phyloP scores from a whole-genome alignment of 2,888 invertebrate genomes.

The Aphidius colemani region DNA sequence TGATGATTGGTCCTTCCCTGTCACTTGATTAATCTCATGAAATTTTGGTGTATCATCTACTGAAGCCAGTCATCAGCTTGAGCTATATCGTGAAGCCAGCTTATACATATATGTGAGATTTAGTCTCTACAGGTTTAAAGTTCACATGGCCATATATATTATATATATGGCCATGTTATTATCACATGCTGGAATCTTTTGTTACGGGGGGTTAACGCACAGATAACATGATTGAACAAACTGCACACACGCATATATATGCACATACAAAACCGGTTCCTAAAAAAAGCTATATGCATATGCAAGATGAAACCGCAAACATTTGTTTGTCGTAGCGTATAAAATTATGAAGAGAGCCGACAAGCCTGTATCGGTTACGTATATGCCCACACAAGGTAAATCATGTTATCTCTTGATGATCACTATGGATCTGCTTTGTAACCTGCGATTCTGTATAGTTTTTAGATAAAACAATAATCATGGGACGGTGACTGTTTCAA shows the following conservation, averaged over 20 bases:
- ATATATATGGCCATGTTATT: conserved; percentile 24
- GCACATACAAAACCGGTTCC: conserved; percentile 36
- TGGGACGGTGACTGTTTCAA: no score
- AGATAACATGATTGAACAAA: conserved; percentile 45
- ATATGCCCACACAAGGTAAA: background rate
- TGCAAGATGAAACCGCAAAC: conserved; percentile 32
- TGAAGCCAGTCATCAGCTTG: no score
- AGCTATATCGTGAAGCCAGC: no score
- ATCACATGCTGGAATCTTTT: conserved; percentile 33
- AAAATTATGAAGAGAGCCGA: conserved; percentile 32
- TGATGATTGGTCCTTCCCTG: no score
- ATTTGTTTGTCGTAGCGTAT: conserved; percentile 21
- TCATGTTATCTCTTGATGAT: background rate
- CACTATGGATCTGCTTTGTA: conserved; percentile 3
- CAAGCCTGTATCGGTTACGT: conserved; percentile 48
- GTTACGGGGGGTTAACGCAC: conserved; percentile 38
- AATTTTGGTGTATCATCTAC: no score
- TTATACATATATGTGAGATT: no score
- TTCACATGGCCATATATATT: background rate
- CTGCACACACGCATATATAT: conserved; percentile 15
- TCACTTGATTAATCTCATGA: no score
- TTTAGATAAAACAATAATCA: background rate
- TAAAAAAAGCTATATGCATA: conserved; percentile 27
- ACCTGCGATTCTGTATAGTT: conserved; percentile 4
- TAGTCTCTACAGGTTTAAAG: no score